phyloP scores from a whole-genome alignment of 2,113 vertebrate genomes.

The Campylomormyrus tamandua region DNA sequence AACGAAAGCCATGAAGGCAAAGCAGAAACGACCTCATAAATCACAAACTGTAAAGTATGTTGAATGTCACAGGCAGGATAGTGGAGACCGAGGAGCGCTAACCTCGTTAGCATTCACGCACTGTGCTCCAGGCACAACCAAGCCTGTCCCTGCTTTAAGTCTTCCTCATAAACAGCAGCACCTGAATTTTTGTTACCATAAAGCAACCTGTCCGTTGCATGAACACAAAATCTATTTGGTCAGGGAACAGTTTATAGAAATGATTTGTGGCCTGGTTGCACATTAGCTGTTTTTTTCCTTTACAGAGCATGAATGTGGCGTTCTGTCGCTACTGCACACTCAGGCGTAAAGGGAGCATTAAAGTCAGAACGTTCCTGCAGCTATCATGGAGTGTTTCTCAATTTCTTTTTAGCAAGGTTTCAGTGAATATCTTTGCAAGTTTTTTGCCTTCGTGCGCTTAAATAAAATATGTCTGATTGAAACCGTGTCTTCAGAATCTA shows the following conservation, averaged over 20 bases:
- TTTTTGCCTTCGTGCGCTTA: background rate
- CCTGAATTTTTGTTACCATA: background rate
- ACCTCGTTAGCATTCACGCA: background rate
- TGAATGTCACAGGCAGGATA: slow-evolving; percentile 7
- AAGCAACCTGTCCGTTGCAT: background rate
- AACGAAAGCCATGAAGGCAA: background rate
- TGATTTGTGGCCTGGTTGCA: background rate
- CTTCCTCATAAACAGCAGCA: background rate
- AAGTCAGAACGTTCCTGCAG: background rate
- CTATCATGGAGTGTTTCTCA: background rate
- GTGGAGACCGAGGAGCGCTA: background rate
- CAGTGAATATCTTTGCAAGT: background rate
- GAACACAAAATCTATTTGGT: background rate
- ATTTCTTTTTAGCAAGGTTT: background rate
- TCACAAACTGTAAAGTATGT: slow-evolving; percentile 7
- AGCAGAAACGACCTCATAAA: slow-evolving; percentile 14
- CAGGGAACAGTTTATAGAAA: background rate
- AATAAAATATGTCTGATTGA: background rate
- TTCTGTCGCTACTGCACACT: background rate
- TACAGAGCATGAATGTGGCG: background rate
- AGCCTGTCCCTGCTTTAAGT: background rate
- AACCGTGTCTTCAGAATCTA: background rate
- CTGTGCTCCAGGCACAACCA: background rate
- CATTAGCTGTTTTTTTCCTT: background rate
- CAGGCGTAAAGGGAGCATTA: background rate